phyloP scores from a whole-genome alignment of 2,797 vertebrate species.

The Phylloscopus collybita region DNA sequence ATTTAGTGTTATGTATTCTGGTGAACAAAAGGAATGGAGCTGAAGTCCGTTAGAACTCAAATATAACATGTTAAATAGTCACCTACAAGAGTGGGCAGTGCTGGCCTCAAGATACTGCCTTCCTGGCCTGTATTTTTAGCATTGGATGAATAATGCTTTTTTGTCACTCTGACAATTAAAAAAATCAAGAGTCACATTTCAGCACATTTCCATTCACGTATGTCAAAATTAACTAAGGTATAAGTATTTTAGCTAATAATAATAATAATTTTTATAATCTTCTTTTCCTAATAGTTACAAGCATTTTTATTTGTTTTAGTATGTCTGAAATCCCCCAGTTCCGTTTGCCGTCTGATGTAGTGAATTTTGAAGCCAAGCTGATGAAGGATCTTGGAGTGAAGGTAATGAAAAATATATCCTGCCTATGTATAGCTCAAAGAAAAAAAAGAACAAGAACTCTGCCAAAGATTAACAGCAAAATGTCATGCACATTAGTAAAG shows the following conservation, averaged over 20 bases:
- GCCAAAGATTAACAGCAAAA: slow-evolving; percentile 81
- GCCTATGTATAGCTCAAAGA: slow-evolving; percentile 39
- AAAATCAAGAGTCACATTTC: neutral
- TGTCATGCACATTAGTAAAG: slow-evolving; percentile 83
- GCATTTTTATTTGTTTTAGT: slow-evolving; percentile 74
- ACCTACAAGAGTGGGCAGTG: neutral
- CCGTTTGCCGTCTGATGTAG: slow-evolving; percentile 88
- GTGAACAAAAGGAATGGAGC: neutral
- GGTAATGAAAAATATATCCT: slow-evolving; percentile 80
- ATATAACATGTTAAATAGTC: neutral
- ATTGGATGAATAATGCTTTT: neutral
- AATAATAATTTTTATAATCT: neutral
- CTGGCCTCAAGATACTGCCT: neutral
- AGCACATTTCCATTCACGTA: neutral
- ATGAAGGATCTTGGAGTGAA: slow-evolving; percentile 95
- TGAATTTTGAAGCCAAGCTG: slow-evolving; percentile 91
- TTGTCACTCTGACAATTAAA: neutral
- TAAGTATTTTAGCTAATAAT: neutral
- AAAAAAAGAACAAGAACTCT: slow-evolving; percentile 43
- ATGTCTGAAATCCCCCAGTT: slow-evolving; percentile 94
- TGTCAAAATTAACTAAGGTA: neutral
- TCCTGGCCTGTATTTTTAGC: neutral
- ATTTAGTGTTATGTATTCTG: neutral
- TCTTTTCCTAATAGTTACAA: neutral
- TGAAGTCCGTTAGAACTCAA: neutral